A percentile compares a stretch with the other conserved stretches of the same genome.
Conservation (phyloP, 2,797 vertebrate genomes). For the Sphaeramia orbicularis region DNA sequence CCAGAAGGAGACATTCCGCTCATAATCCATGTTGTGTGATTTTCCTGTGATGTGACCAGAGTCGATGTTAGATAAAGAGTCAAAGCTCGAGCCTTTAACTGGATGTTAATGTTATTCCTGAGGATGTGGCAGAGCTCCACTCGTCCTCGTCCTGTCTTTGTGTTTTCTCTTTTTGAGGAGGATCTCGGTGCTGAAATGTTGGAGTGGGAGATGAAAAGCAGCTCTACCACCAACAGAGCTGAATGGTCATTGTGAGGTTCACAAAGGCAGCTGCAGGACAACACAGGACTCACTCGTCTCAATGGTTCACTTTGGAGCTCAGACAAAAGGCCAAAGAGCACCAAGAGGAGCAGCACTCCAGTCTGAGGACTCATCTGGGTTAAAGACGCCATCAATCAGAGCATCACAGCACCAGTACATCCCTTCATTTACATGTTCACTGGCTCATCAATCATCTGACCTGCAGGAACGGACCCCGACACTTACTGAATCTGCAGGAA, state of each 20-base stretch:
- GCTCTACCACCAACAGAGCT: constrained; percentile 73
- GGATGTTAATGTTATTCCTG: too few species aligned
- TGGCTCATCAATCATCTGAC: constrained; percentile 69
- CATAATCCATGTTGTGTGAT: too few species aligned
- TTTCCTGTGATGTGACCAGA: too few species aligned
- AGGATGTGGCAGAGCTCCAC: too few species aligned
- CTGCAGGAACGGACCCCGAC: too few species aligned
- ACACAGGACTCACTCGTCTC: constrained; percentile 77
- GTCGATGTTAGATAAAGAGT: too few species aligned
- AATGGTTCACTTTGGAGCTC: constrained; percentile 73
- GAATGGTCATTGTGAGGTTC: constrained; percentile 78
- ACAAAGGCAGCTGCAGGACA: constrained; percentile 76
- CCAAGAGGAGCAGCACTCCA: constrained; percentile 60
- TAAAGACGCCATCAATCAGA: constrained; percentile 81
- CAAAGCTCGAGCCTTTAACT: too few species aligned
- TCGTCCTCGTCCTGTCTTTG: background rate
- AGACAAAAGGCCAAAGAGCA: constrained; percentile 73
- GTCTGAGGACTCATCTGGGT: constrained; percentile 56
- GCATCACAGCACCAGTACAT: constrained; percentile 48
- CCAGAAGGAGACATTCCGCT: too few species aligned
- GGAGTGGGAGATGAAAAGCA: constrained; percentile 59
- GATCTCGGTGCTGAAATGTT: constrained; percentile 35
- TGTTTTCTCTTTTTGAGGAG: constrained; percentile 10
- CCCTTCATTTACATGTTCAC: constrained; percentile 65
- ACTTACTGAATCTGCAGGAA: too few species aligned